phyloP scores from a whole-genome alignment of 35 echinoderm and acorn worm genomes.

The Heliocidaris erythrogramma region DNA sequence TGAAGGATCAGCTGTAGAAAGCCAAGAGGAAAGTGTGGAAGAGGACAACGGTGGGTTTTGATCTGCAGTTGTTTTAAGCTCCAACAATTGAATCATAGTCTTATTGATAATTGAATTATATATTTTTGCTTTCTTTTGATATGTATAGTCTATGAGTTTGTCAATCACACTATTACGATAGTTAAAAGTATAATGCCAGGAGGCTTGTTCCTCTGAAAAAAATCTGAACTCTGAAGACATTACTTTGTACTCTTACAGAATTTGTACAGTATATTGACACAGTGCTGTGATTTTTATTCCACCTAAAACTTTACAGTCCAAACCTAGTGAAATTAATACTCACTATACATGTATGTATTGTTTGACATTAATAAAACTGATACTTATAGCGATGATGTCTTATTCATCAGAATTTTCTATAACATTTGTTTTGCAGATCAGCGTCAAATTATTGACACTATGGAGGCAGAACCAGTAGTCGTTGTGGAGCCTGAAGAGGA shows the following conservation, averaged over 20 bases:
- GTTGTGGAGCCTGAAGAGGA: constrained; percentile 1
- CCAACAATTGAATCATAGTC: too few relatives aligned
- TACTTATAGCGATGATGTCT: neutral
- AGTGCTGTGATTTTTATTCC: neutral
- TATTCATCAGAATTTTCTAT: neutral
- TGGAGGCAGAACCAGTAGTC: neutral
- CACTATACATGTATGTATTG: too few relatives aligned
- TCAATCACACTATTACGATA: too few relatives aligned
- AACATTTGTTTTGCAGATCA: neutral
- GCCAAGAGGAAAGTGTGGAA: neutral
- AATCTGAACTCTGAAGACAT: too few relatives aligned
- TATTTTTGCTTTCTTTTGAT: too few relatives aligned
- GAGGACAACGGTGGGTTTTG: neutral
- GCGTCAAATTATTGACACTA: neutral
- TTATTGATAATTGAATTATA: too few relatives aligned
- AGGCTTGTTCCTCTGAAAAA: too few relatives aligned
- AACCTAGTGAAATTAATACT: neutral
- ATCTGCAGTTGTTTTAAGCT: neutral
- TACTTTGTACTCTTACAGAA: too few relatives aligned
- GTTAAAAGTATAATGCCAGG: too few relatives aligned
- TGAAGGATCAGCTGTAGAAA: too few relatives aligned
- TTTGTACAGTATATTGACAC: neutral
- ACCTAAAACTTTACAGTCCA: neutral
- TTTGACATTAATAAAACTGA: neutral
- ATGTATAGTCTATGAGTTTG: too few relatives aligned